Conservation (phyloP, 2,797 vertebrate species). For the Peromyscus aztecus region DNA sequence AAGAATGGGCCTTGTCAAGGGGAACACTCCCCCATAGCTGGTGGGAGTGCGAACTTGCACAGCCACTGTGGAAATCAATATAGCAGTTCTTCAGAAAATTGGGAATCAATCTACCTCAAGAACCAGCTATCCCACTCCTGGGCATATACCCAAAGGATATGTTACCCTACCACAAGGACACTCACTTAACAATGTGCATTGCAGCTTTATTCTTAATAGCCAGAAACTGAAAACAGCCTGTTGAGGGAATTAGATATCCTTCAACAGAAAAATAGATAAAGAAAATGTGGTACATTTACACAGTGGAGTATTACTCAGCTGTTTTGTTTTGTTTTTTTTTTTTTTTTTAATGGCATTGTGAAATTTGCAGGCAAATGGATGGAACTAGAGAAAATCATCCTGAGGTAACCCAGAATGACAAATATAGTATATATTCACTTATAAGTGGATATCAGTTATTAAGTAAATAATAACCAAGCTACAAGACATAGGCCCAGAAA, state of each 20-base stretch:
- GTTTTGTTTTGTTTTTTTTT: too few relatives aligned
- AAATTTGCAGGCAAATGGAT: not conserved
- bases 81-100: not conserved
- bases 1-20: not conserved
- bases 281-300: not conserved
- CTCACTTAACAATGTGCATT: not conserved
- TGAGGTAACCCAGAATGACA: not conserved
- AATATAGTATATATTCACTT: not conserved
- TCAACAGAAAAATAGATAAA: not conserved
- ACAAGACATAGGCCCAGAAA: not conserved
- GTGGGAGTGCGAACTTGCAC: not conserved
- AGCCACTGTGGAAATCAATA: not conserved
- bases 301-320: not conserved
- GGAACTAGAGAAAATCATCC: not conserved
- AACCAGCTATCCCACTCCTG: not conserved
- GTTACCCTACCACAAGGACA: not conserved
- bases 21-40: not conserved
- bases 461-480: not conserved
- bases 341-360: not conserved
- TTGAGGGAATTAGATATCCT: not conserved
- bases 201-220: not conserved
- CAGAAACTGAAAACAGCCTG: not conserved
- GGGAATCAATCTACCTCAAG: not conserved
- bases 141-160: not conserved
- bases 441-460: not conserved